These are phyloP conservation scores for Pectinophora gossypiella DNA, from an alignment of 1,140 invertebrate genomes.

Conservation along the genomic window DNA sequence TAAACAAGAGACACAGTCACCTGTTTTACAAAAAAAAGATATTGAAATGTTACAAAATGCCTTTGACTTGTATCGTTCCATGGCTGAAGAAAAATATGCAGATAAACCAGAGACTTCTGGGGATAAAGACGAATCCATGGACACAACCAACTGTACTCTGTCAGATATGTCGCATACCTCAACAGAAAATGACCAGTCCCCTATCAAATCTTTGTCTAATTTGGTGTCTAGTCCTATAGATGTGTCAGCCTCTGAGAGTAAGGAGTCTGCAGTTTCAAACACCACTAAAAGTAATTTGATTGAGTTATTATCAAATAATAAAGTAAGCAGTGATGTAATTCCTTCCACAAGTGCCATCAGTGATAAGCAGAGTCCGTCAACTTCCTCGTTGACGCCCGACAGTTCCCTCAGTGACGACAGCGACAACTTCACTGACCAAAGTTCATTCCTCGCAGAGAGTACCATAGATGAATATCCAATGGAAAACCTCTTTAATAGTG, in stretches of 20 bases:
- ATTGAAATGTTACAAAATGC: conserved; percentile 76
- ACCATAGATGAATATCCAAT: conserved; percentile 69
- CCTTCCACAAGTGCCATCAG: conserved; percentile 47
- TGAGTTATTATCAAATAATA: conserved; percentile 61
- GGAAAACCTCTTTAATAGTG: conserved; percentile 70
- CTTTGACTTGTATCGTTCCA: conserved; percentile 65
- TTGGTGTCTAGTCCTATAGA: conserved; percentile 78
- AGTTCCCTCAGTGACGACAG: conserved; percentile 60
- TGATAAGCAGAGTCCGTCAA: conserved; percentile 44
- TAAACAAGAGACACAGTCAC: conserved; percentile 34
- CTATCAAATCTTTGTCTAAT: conserved; percentile 79
- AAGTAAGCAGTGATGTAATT: conserved; percentile 41
- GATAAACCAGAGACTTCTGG: conserved; percentile 39
- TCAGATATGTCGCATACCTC: conserved; percentile 53
- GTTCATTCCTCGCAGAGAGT: conserved; percentile 64
- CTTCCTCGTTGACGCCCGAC: conserved; percentile 51
- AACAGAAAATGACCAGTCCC: conserved; percentile 74
- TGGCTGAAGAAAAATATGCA: conserved; percentile 63
- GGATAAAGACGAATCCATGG: conserved; percentile 45
- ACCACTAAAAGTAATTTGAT: conserved; percentile 62
- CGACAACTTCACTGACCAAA: conserved; percentile 64
- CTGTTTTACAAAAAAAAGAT: conserved; percentile 70
- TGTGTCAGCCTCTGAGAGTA: conserved; percentile 50
- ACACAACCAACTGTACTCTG: conserved; percentile 47
- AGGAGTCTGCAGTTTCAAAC: conserved; percentile 40